A percentile compares a stretch with the other conserved stretches of the same genome.
Evolutionary conservation across 2,888 invertebrate genomes (phyloP).

Genomic region (Portevinia maculata): DNA sequence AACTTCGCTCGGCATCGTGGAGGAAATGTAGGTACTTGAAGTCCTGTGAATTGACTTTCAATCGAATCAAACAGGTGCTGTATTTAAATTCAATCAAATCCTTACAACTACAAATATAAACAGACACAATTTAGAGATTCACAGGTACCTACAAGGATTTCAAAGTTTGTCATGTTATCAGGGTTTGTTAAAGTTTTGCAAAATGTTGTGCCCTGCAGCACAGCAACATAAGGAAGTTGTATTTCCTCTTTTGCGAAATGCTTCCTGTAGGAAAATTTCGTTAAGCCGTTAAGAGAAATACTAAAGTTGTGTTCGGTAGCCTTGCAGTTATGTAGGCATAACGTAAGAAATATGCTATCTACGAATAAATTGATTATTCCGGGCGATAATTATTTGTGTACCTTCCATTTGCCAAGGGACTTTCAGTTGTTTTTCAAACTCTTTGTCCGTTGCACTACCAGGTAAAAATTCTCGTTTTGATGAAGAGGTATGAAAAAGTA

Average conservation of each 20-base stretch:
- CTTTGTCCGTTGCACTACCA: no score
- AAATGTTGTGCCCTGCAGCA: slow-evolving; percentile 30
- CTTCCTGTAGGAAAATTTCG: slow-evolving; percentile 55
- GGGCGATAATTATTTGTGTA: background rate
- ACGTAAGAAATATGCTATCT: slow-evolving; percentile 20
- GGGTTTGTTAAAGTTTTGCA: slow-evolving; percentile 50
- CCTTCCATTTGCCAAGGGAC: background rate
- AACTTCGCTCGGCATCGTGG: slow-evolving; percentile 23
- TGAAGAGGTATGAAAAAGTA: no score
- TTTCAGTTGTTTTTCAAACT: background rate
- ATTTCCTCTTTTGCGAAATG: slow-evolving; percentile 56
- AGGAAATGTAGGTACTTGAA: slow-evolving; percentile 44
- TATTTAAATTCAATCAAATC: slow-evolving; percentile 59
- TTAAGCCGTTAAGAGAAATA: slow-evolving; percentile 40
- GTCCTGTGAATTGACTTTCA: slow-evolving; percentile 49
- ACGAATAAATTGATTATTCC: slow-evolving; percentile 26
- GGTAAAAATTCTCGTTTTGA: no score
- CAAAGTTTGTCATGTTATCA: slow-evolving; percentile 49
- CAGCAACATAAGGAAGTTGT: slow-evolving; percentile 53
- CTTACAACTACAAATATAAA: slow-evolving; percentile 9
- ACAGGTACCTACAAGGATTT: slow-evolving; percentile 40
- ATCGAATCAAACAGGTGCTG: slow-evolving; percentile 42
- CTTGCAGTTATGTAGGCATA: background rate
- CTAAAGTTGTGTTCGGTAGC: slow-evolving; percentile 25
- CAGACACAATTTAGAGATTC: background rate